phyloP scores from a whole-genome alignment of 2,888 invertebrate genomes.

The Anthoptus insignis region DNA sequence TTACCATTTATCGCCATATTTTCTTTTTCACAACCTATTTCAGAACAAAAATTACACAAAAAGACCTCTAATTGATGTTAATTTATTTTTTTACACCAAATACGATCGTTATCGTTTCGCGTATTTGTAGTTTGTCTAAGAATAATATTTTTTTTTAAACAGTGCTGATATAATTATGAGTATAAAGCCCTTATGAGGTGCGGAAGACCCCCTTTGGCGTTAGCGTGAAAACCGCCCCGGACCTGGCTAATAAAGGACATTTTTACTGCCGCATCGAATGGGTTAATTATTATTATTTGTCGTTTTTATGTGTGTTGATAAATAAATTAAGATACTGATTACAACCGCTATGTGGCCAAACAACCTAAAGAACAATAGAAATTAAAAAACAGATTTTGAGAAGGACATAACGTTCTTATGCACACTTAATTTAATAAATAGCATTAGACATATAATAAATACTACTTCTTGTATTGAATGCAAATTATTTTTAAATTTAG shows the following conservation, averaged over 20 bases:
- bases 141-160: neutral
- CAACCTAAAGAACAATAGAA: too few relatives aligned
- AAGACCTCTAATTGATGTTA: neutral
- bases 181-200: constrained; percentile 9
- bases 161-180: constrained; percentile 9
- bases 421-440: too few relatives aligned
- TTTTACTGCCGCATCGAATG: constrained; percentile 2
- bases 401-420: too few relatives aligned
- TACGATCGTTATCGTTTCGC: neutral
- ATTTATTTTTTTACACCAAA: neutral
- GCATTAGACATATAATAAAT: too few relatives aligned
- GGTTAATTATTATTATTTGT: neutral
- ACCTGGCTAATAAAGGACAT: neutral
- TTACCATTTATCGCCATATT: neutral
- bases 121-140: neutral
- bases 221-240: neutral
- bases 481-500: too few relatives aligned
- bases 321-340: too few relatives aligned
- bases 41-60: neutral
- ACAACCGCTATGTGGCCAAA: too few relatives aligned
- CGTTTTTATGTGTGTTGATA: too few relatives aligned
- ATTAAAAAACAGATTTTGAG: too few relatives aligned
- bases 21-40: neutral
- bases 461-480: too few relatives aligned
- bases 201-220: neutral